These are phyloP conservation scores for Ennomos erosarius DNA, from an alignment of 2,888 invertebrate genomes.

Conservation along the genomic window DNA sequence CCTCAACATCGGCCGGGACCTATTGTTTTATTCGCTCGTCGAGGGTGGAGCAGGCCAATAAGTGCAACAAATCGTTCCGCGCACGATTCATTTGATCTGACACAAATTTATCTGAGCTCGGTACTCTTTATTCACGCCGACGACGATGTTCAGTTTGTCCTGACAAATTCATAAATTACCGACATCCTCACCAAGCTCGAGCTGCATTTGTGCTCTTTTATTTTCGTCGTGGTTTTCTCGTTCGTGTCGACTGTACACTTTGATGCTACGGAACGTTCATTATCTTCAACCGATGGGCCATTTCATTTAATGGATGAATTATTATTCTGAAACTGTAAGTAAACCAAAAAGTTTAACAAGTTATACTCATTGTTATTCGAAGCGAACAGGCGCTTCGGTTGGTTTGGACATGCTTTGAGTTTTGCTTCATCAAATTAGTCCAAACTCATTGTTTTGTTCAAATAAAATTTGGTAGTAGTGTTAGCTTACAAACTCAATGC, in stretches of 20 bases:
- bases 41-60: slow-evolving; percentile 63
- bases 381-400: slow-evolving; percentile 24
- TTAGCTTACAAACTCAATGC: too few species aligned
- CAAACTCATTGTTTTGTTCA: slow-evolving; percentile 12
- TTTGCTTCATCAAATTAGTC: slow-evolving; percentile 22
- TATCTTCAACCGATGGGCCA: slow-evolving; percentile 51
- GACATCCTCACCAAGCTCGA: slow-evolving; percentile 76
- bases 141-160: slow-evolving; percentile 80
- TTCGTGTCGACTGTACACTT: slow-evolving; percentile 74
- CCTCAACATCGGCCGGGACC: slow-evolving; percentile 46
- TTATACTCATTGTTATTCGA: slow-evolving; percentile 33
- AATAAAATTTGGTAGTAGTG: not conserved
- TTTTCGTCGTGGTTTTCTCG: slow-evolving; percentile 73
- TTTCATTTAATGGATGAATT: slow-evolving; percentile 33
- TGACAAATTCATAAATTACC: slow-evolving; percentile 86
- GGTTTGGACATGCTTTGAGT: slow-evolving; percentile 28
- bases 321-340: slow-evolving; percentile 29
- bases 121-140: slow-evolving; percentile 79
- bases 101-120: slow-evolving; percentile 80
- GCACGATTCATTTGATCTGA: slow-evolving; percentile 84
- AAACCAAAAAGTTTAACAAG: slow-evolving; percentile 33
- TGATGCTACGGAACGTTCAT: slow-evolving; percentile 69
- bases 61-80: slow-evolving; percentile 75
- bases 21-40: slow-evolving; percentile 52
- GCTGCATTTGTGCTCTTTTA: slow-evolving; percentile 69